These are phyloP conservation scores for Petrocephalus sullivani DNA, from an alignment of 2,797 vertebrate genomes.

Conservation along the genomic window DNA sequence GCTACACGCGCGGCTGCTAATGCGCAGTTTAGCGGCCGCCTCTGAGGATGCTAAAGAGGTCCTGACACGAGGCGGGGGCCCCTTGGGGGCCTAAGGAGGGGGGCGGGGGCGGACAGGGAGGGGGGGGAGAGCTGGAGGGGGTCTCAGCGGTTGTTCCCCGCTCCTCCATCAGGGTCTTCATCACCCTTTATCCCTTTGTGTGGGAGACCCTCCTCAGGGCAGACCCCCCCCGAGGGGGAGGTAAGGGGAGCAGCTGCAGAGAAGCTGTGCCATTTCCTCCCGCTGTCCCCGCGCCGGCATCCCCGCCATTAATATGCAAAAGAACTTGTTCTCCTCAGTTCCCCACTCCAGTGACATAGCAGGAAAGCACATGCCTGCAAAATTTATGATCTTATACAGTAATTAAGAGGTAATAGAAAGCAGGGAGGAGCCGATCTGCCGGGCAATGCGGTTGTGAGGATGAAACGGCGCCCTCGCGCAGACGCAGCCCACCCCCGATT, in stretches of 20 bases:
- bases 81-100: constrained; percentile 59
- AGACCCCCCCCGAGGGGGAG: constrained; percentile 62
- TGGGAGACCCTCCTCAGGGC: constrained; percentile 58
- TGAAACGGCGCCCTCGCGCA: constrained; percentile 18
- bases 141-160: constrained; percentile 77
- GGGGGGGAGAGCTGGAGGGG: constrained; percentile 34
- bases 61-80: constrained; percentile 64
- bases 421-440: constrained; percentile 28
- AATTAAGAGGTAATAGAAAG: constrained; percentile 53
- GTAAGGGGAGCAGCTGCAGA: constrained; percentile 82
- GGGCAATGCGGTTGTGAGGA: neutral
- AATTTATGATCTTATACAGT: constrained; percentile 64
- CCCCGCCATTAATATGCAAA: constrained; percentile 63
- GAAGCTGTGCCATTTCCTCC: constrained; percentile 75
- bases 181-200: constrained; percentile 83
- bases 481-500: constrained; percentile 18
- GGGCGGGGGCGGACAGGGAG: constrained; percentile 38
- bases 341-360: constrained; percentile 67
- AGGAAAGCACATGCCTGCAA: constrained; percentile 79
- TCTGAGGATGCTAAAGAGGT: constrained; percentile 74
- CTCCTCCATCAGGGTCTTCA: constrained; percentile 74
- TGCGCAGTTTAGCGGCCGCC: constrained; percentile 77
- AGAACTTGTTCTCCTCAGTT: constrained; percentile 75
- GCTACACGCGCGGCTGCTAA: constrained; percentile 65
- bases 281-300: constrained; percentile 61